Conservation (phyloP, 2,888 invertebrate species). For the Odontomyia ornata region DNA sequence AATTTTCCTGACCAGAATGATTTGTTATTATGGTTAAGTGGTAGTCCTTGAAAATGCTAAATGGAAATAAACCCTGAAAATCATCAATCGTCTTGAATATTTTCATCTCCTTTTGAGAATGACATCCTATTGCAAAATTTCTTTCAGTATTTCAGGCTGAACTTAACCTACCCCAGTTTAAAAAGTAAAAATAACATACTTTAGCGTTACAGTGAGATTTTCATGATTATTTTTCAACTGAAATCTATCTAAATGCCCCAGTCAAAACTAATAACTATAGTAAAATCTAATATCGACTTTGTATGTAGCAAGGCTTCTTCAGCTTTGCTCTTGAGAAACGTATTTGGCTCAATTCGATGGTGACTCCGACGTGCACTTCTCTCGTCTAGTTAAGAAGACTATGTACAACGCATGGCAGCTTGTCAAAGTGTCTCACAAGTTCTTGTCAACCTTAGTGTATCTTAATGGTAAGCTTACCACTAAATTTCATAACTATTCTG, state of each 20-base stretch:
- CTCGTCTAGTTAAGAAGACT: not conserved
- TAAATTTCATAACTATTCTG: conserved; percentile 14
- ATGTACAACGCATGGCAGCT: not conserved
- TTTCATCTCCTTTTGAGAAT: too few species aligned
- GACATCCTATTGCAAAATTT: too few species aligned
- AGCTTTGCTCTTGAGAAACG: not conserved
- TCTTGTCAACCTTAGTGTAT: conserved; percentile 19
- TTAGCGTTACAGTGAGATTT: not conserved
- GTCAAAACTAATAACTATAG: not conserved
- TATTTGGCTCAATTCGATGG: not conserved
- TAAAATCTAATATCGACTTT: not conserved
- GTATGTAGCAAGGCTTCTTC: not conserved
- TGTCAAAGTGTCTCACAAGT: conserved; percentile 5
- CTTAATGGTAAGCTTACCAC: conserved; percentile 10
- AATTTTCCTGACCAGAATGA: too few species aligned
- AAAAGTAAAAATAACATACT: too few species aligned
- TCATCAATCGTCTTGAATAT: too few species aligned
- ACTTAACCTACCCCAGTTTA: too few species aligned
- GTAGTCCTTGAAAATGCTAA: too few species aligned
- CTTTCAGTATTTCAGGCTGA: too few species aligned
- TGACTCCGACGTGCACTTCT: not conserved
- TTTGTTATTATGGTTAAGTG: too few species aligned
- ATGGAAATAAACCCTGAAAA: too few species aligned
- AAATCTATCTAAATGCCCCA: not conserved
- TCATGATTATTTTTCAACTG: not conserved